phyloP scores from a whole-genome alignment of 2,113 vertebrate species.

The Paramormyrops kingsleyae region DNA sequence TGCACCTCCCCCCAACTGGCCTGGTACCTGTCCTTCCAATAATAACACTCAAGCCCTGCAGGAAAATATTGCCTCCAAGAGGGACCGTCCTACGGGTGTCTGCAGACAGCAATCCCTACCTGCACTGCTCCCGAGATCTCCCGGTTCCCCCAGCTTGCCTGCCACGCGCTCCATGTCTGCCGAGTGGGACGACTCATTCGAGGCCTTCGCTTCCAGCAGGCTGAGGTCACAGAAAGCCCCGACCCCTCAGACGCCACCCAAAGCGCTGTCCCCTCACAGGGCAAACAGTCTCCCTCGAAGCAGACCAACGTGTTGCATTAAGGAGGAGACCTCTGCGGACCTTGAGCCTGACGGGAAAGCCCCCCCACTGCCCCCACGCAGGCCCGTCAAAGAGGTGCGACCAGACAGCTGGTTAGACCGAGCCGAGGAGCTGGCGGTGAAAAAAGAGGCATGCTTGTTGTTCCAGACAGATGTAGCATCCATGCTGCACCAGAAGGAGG shows the following conservation, averaged over 20 bases:
- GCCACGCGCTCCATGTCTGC: slow-evolving; percentile 23
- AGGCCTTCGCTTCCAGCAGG: slow-evolving; percentile 73
- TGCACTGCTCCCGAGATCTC: slow-evolving; percentile 14
- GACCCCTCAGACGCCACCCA: slow-evolving; percentile 8
- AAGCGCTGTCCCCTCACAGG: slow-evolving; percentile 6
- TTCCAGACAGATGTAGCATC: not conserved
- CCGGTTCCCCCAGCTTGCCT: slow-evolving; percentile 32
- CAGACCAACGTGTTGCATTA: not conserved
- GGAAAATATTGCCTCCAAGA: not conserved
- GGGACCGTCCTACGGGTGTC: slow-evolving; percentile 5
- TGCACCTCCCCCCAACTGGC: slow-evolving; percentile 51
- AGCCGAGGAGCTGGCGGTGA: not conserved
- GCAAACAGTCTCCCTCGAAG: not conserved
- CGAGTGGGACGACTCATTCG: slow-evolving; percentile 76
- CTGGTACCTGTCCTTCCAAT: slow-evolving; percentile 42
- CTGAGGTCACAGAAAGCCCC: slow-evolving; percentile 50
- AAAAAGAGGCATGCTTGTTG: not conserved
- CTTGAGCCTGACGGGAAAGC: not conserved
- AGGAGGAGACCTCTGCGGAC: not conserved
- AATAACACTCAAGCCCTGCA: slow-evolving; percentile 32
- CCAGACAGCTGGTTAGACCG: not conserved
- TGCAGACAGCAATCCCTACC: slow-evolving; percentile 36
- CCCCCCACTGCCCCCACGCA: not conserved
- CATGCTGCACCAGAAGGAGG: not conserved
- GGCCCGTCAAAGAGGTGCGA: not conserved